phyloP scores from a whole-genome alignment of 2,888 invertebrate genomes.

The Cepaea hortensis region DNA sequence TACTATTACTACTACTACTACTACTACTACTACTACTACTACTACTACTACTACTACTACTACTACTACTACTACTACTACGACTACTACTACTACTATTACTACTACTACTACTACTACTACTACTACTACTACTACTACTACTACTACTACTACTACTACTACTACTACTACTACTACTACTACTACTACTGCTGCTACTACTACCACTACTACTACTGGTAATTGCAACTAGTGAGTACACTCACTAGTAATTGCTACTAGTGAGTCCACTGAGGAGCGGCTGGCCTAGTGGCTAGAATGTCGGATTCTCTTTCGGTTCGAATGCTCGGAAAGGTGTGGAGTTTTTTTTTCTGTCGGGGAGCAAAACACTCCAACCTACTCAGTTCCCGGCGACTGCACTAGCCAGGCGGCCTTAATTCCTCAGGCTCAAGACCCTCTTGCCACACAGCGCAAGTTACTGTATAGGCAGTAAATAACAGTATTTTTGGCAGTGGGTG shows the following conservation, averaged over 20 bases:
- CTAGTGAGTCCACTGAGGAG: neutral
- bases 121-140: neutral
- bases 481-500: neutral
- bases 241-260: neutral
- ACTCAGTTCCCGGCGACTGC: neutral
- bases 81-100: neutral
- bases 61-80: neutral
- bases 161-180: slow-evolving; percentile 1
- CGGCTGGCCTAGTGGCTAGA: too few relatives aligned
- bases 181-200: slow-evolving; percentile 33
- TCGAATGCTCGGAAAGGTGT: neutral
- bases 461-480: neutral
- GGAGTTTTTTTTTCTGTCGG: neutral
- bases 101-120: neutral
- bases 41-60: neutral
- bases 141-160: neutral
- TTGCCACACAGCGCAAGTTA: too few relatives aligned
- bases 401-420: too few relatives aligned
- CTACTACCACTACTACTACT: slow-evolving; percentile 32
- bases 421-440: too few relatives aligned
- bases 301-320: too few relatives aligned
- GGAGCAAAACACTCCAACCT: neutral
- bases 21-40: neutral
- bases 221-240: neutral
- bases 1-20: slow-evolving; percentile 1